Base-by-base conservation (phyloP, 1,140 invertebrate genomes). In the Diorhabda carinulata region DNA sequence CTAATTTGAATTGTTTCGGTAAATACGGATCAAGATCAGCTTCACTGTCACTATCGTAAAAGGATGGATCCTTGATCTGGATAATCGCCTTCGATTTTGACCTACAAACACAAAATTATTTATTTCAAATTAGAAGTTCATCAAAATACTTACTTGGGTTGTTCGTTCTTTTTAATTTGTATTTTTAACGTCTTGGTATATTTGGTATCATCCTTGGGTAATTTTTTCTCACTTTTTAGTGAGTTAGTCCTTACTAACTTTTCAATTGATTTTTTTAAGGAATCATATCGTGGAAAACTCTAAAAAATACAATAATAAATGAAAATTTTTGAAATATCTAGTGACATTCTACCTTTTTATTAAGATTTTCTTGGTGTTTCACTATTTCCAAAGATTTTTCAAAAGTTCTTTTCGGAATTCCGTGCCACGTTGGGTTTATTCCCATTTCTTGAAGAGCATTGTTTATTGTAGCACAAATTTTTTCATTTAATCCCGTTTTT, bases 371-470 rank as follows among this genome's bases (percentile, higher is more conserved):
- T 72, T 81, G 76, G 70, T 79, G 78, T 56, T 76, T 72, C 5
- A 80, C 70, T 52, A 80, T 77, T 68, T 77, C 73, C 43, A 77
- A 60, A n/a, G 72, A 74, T 71, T 73, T 74, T 47, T 74, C 63
- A 71, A 73, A 79, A 3, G 77, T 73, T 58, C 73, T 72, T 43
- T 73, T n/a, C 2, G 80, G 78, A 41, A 81, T 61, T 7, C 77
- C 67, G 61, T 73, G 78, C 77, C 78, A 80, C 60, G 72, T 66
- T 57, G 77, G 71, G 6, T 76, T 76, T 57, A 81, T 73, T 5
- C 79, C 80, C 25, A 80, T 68, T 8, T 77, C 74, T 69, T 73
- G 72, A 43, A 80, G 64, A 60, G 72, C 72, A 40, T 61, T 63
- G 52, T 61, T 57, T 58, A 81, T 42, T 9, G 72, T 57, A 41